Percentiles rank a stretch among this genome's conserved stretches.
These are phyloP conservation scores for Polymixis lichenea DNA, from an alignment of 2,888 invertebrate species.

Conservation along the genomic window DNA sequence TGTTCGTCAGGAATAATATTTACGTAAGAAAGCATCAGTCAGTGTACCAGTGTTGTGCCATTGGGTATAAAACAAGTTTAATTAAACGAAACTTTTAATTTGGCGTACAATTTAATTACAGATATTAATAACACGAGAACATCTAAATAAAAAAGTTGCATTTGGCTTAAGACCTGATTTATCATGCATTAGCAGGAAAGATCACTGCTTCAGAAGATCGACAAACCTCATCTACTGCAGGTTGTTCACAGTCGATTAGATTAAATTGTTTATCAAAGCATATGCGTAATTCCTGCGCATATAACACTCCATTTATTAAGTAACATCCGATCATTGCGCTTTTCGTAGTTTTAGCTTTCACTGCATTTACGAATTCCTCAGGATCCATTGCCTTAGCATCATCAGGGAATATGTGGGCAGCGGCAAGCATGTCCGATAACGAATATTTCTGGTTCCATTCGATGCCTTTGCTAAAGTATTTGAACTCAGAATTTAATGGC, in stretches of 20 bases:
- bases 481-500: slow-evolving; percentile 16
- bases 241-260: slow-evolving; percentile 91
- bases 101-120: too few species aligned
- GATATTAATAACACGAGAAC: too few species aligned
- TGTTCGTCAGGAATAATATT: too few species aligned
- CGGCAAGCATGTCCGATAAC: background rate
- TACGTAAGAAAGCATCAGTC: too few species aligned
- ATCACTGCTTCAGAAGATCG: background rate
- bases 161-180: background rate
- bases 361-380: slow-evolving; percentile 4
- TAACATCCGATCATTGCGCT: background rate
- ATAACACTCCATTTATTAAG: slow-evolving; percentile 76
- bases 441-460: slow-evolving; percentile 30
- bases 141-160: too few species aligned
- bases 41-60: too few species aligned
- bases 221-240: background rate
- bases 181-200: slow-evolving; percentile 9
- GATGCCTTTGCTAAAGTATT: slow-evolving; percentile 29
- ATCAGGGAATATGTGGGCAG: slow-evolving; percentile 3
- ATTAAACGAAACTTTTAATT: too few species aligned
- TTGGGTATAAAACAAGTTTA: too few species aligned
- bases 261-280: slow-evolving; percentile 92
- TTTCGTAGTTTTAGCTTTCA: slow-evolving; percentile 13
- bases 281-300: slow-evolving; percentile 92
- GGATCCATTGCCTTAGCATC: background rate